Evolutionary conservation across 1,140 invertebrate genomes (phyloP).

Genomic region (Pseudachorutes palmiensis): DNA sequence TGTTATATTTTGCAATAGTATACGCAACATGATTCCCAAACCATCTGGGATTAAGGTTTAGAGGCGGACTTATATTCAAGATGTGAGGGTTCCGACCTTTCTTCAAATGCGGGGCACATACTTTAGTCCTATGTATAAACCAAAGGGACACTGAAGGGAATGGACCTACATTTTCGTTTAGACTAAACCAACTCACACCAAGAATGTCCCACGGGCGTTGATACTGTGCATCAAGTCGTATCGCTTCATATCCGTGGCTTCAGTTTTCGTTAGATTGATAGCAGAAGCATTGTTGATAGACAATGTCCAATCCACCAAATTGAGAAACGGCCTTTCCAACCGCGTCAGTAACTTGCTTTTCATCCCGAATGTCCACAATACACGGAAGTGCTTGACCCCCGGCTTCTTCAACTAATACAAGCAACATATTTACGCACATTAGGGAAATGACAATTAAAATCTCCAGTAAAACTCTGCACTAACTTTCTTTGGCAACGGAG

Average conservation of each 20-base stretch:
- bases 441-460: no score
- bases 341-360: conserved; percentile 70
- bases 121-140: conserved; percentile 66
- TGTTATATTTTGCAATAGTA: conserved; percentile 91
- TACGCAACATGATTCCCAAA: conserved; percentile 64
- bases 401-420: conserved; percentile 66
- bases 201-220: conserved; percentile 84
- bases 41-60: conserved; percentile 84
- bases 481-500: conserved; percentile 90
- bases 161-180: background rate
- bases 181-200: conserved; percentile 58
- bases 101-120: conserved; percentile 79
- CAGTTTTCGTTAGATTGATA: conserved; percentile 80
- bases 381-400: conserved; percentile 84
- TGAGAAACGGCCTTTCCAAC: conserved; percentile 76
- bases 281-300: conserved; percentile 94
- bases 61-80: conserved; percentile 87
- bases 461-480: no score
- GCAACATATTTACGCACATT: background rate
- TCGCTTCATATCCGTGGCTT: conserved; percentile 85
- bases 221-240: conserved; percentile 91
- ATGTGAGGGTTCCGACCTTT: conserved; percentile 91
- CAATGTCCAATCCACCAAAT: conserved; percentile 95
- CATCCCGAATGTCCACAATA: conserved; percentile 87
- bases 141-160: background rate